Conservation (phyloP, 30 jellyfish, hydroid and myxozoan species). For the Mastigias papua region DNA sequence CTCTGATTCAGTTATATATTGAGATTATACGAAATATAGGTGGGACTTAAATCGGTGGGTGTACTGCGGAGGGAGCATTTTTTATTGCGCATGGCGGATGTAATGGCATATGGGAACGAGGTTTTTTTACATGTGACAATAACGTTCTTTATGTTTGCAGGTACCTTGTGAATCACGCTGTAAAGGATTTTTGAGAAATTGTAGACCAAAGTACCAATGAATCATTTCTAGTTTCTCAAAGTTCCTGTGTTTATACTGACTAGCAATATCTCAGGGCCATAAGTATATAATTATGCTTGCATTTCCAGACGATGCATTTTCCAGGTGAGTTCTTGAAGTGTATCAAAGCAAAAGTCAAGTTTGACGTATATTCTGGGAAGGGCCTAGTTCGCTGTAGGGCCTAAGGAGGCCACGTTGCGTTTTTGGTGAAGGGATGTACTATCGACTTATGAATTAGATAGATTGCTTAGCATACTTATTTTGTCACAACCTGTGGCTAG, state of each 20-base stretch:
- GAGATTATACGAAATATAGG: too few relatives aligned
- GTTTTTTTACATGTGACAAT: conserved; percentile 65
- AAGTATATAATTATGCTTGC: conserved; percentile 30
- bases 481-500: not conserved
- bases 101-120: conserved; percentile 26
- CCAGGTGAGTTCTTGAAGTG: conserved; percentile 41
- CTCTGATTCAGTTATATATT: too few relatives aligned
- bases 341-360: not conserved
- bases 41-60: too few relatives aligned
- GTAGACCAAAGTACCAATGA: not conserved
- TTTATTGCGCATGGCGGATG: conserved; percentile 12
- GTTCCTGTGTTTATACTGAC: not conserved
- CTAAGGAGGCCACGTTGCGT: not conserved
- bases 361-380: conserved; percentile 10
- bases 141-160: conserved; percentile 33
- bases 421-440: not conserved
- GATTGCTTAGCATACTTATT: not conserved
- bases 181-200: not conserved
- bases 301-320: conserved; percentile 60
- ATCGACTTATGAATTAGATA: not conserved
- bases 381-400: conserved; percentile 4
- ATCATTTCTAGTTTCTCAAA: not conserved
- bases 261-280: not conserved
- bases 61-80: not conserved
- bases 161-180: conserved; percentile 30